phyloP scores from a whole-genome alignment of 35 echinoderm and acorn worm genomes.

The Chiridota heheva region DNA sequence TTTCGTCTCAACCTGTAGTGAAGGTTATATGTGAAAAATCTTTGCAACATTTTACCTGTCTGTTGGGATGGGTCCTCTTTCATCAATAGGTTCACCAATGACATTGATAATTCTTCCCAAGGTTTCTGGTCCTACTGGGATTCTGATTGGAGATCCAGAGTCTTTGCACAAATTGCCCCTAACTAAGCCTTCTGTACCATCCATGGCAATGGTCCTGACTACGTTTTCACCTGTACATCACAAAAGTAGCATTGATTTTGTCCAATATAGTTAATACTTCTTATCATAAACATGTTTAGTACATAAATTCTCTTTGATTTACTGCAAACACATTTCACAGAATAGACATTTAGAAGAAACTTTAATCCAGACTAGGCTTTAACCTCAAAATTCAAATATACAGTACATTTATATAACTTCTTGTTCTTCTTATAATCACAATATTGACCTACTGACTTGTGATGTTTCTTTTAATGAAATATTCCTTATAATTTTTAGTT shows the following conservation, averaged over 20 bases:
- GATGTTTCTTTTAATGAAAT: too few relatives aligned
- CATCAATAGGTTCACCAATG: constrained; percentile 99
- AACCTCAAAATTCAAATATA: too few relatives aligned
- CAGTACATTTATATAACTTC: too few relatives aligned
- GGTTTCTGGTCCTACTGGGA: constrained; percentile 94
- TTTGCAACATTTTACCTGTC: constrained; percentile 58
- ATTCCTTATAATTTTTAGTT: too few relatives aligned
- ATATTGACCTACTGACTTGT: too few relatives aligned
- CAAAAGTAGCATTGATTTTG: background rate
- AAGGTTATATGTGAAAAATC: background rate
- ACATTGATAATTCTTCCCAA: constrained; percentile 98
- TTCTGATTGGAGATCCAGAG: constrained; percentile 88
- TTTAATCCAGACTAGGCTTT: too few relatives aligned
- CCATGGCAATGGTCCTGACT: constrained; percentile 96
- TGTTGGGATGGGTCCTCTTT: constrained; percentile 95
- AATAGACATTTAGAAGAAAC: too few relatives aligned
- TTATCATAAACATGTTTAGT: background rate
- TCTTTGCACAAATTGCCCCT: constrained; percentile 81
- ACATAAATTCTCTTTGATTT: background rate
- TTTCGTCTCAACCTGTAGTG: too few relatives aligned
- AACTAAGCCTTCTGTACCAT: constrained; percentile 98
- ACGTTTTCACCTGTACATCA: constrained; percentile 81
- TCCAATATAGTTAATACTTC: background rate
- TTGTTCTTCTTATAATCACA: too few relatives aligned
- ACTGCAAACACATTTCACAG: too few relatives aligned